Evolutionary conservation across 2,888 invertebrate species (phyloP), one percentile per base, ranked within the genome.

Genomic region (Coelogynopora nodosa): DNA sequence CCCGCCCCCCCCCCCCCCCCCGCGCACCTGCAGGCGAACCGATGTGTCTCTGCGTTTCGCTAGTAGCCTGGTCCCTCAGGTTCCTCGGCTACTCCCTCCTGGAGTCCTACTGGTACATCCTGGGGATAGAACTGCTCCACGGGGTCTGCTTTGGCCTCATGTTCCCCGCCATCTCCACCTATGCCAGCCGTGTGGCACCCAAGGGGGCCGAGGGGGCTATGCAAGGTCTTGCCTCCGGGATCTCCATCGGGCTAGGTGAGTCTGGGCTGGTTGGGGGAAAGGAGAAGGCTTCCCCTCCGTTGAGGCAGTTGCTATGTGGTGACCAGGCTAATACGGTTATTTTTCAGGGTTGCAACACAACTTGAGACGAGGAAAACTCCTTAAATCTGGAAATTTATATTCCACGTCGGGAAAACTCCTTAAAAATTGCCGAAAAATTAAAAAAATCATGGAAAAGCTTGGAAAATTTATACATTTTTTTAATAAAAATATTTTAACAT

Each of bases 111-210:
- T 67, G 67, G 67, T n/a, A 67, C 13, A n/a, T 67, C 13, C n/a
- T 67, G n/a, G 10, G 10, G 67, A 67, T 13, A 10, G 67, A 67
- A 67, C 67, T 67, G 67, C 92, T 95, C 5, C 96, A 97, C 92
- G 96, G 97, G 0, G 92, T 97, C 28, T 96, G 96, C 0, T 95
- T 95, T 91, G 97, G 97, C 27, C 92, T 96, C 88, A 95, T 96
- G 95, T 96, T 96, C 95, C 95, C 96, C 23, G 95, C 96, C 67
- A 96, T 96, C 0, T 95, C 96, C 1, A 95, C 96, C 0, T 96
- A 96, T 91, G 96, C 95, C 90, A 95, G 95, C 18, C 94, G 95
- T 91, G 92, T 96, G 89, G 95, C 96, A 0, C 96, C 96, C 0
- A 95, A 95, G 91, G 95, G 94, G 90, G 93, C 96, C 88, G 92